Base-by-base conservation (phyloP, 2,113 vertebrate species). In the Phalacrocorax carbo region DNA sequence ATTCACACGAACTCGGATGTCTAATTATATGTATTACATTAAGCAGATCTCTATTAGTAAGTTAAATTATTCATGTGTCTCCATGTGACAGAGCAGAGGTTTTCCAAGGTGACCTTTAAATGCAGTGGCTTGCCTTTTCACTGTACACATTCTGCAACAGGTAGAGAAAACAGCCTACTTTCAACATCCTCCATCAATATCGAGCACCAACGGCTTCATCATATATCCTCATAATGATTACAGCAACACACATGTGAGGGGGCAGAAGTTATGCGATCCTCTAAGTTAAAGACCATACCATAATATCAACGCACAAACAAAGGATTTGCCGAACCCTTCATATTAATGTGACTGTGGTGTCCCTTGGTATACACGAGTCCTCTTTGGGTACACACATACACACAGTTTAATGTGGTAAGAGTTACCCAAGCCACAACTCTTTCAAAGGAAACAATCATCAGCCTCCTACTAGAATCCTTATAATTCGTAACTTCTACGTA, bases 401-500 rank as follows among this genome's bases (percentile, higher is more conserved):
- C 8, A 15, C 5, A 7, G 29, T 27, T 36, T 57, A 58, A 18
- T 1, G 1, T 30, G 30, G 5, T 21, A 77, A 51, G 18, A 65
- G 15, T 16, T 29, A 55, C 44, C 9, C 32, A 75, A 84, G 55
- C 4, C 61, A 85, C 25, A 82, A 32, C 18, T 51, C 26, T 38
- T 79, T 70, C 46, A 75, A 75, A 86, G 29, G 27, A 57, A 86
- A 36, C 14, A 40, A n/a, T n/a, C 26, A 55, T 23, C 30, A 48
- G 25, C 10, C 10, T 75, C 38, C 52, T 68, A 48, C 20, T 42
- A 32, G 42, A 87, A 68, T 60, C 77, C 52, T 57, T 79, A 60
- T 6, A 76, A 27, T 51, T 25, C 0, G 0, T n/a, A 68, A 64
- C 46, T 26, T 60, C 17, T 38, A 2, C 15, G 4, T 57, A 13